Conservation (phyloP, 2,797 vertebrate species). For the Anabacerthia variegaticeps region DNA sequence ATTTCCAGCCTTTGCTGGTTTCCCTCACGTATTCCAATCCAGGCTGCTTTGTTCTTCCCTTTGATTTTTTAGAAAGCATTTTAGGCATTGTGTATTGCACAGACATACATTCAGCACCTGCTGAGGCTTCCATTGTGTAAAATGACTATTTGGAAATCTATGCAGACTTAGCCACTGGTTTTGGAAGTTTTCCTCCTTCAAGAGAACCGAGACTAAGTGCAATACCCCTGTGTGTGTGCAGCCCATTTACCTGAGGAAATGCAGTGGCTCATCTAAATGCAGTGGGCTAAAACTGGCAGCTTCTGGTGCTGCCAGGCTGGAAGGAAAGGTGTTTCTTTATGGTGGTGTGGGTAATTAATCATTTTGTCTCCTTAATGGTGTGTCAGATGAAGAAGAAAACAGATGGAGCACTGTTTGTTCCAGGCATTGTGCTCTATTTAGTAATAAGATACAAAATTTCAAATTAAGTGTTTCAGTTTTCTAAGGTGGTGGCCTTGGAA, state of each 20-base stretch:
- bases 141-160: background rate
- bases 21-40: background rate
- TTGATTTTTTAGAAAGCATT: background rate
- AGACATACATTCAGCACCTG: background rate
- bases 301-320: background rate
- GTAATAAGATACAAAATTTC: background rate
- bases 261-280: background rate
- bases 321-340: background rate
- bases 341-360: background rate
- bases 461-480: background rate
- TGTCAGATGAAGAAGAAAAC: background rate
- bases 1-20: background rate
- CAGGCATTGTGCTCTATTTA: background rate
- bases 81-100: background rate
- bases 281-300: background rate
- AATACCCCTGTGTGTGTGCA: background rate
- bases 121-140: background rate
- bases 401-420: constrained; percentile 30
- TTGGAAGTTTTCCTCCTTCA: background rate
- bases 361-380: background rate
- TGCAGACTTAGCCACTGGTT: background rate
- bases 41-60: background rate
- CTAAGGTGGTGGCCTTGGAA: background rate
- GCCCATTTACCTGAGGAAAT: background rate
- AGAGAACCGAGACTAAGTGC: background rate